Base-by-base conservation (phyloP, 2,888 invertebrate genomes). In the Panorpa germanica region DNA sequence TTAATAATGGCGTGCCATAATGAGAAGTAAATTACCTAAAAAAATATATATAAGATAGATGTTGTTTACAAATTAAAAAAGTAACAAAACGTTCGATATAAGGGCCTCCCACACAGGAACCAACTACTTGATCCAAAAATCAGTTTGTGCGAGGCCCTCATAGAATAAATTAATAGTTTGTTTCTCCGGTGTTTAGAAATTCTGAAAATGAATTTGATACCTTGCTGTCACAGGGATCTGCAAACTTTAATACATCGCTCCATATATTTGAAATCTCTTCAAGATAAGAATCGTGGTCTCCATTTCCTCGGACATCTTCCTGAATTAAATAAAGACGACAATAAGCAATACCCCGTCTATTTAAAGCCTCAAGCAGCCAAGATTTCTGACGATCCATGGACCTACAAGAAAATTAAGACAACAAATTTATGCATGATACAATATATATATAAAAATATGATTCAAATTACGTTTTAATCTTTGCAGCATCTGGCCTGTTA, bases 341-440 rank as follows among this genome's bases (percentile, higher is more conserved):
- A 36, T 76, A 49, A 28, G 77, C 73, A 34, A 73, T 62, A 28
- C 82, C 85, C 48, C 70, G 73, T 36, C 76, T 72, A 19, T 71
- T 66, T 28, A 83, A 53, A 13, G 83, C 80, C 41, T 93, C 91
- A 25, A 91, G 53, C 28, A 88, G 57, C 35, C 70, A 70, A 27
- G 59, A 66, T 46, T 78, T 85, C 47, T 81, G 77, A 45, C 80
- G 80, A 38, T 93, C 91, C 67, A 86, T 83, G 39, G 70, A 68
- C 36, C 80, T 78, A 49, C 1, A 41, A 44, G 22, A 20, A 17
- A 12, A 26, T 15, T 21, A 31, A 16, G 12, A 34, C 24, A 31
- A 4, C 25, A 20, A 13, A 28, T 26, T 13, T 8, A 31, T n/a
- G 9, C 17, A 16, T 9, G 17, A 20, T 12, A 27, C 10, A 9